A percentile compares a stretch with the other conserved stretches of the same genome.
Evolutionary conservation across 2,888 invertebrate genomes (phyloP).

Genomic region (Nymphalis polychloros): DNA sequence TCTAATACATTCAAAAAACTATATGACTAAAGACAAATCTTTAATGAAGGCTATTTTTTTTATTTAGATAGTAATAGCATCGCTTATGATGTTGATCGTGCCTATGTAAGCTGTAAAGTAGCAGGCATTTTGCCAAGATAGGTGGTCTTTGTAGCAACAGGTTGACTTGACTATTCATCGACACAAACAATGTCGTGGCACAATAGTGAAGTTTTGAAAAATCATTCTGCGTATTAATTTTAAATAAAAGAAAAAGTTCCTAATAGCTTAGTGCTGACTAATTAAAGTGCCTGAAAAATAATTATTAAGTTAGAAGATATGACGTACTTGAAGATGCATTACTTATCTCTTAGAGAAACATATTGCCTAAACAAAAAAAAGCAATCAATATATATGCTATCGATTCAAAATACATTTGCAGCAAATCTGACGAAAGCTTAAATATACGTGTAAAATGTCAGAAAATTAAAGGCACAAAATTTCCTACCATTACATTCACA

Average conservation of each 20-base stretch:
- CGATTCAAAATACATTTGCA: too few species aligned
- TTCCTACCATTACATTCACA: slow-evolving; percentile 16
- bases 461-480: slow-evolving; percentile 25
- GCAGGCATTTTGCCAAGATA: slow-evolving; percentile 33
- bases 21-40: too few species aligned
- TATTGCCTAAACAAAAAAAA: too few species aligned
- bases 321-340: too few species aligned
- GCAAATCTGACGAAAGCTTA: not conserved
- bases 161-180: slow-evolving; percentile 26
- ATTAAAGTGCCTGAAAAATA: too few species aligned
- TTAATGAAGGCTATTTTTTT: not conserved
- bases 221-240: not conserved
- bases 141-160: slow-evolving; percentile 31
- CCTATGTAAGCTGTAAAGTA: slow-evolving; percentile 2
- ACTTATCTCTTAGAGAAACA: too few species aligned
- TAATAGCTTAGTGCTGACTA: not conserved
- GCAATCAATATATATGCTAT: too few species aligned
- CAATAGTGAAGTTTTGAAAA: not conserved
- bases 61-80: slow-evolving; percentile 3
- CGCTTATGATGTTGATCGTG: slow-evolving; percentile 5
- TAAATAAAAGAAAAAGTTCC: not conserved
- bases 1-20: too few species aligned
- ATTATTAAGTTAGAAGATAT: too few species aligned
- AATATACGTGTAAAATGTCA: slow-evolving; percentile 12
- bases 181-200: slow-evolving; percentile 6